phyloP scores from a whole-genome alignment of 2,888 invertebrate species.

The Habroteleia sp. region DNA sequence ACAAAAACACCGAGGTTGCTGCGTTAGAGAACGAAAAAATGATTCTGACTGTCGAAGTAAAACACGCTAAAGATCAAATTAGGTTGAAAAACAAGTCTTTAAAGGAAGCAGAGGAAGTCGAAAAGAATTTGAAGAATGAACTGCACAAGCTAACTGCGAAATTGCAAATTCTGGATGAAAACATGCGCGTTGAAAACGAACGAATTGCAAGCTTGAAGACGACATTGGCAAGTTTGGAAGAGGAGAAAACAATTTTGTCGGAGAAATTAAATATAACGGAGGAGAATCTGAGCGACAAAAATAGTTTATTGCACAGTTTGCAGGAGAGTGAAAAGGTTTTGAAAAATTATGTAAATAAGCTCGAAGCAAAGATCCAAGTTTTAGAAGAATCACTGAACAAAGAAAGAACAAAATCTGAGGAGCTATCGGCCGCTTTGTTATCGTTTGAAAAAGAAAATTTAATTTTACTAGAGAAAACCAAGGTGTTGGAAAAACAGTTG shows the following conservation, averaged over 20 bases:
- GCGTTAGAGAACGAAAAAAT: conserved; percentile 58
- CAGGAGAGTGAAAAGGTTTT: conserved; percentile 45
- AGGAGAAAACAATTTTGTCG: conserved; percentile 49
- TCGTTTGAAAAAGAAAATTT: conserved; percentile 36
- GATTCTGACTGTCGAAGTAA: conserved; percentile 53
- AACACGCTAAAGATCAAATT: conserved; percentile 58
- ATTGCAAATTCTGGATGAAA: conserved; percentile 52
- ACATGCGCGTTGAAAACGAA: conserved; percentile 28
- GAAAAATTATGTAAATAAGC: conserved; percentile 48
- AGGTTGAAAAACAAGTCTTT: conserved; percentile 57
- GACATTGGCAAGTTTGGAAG: conserved; percentile 32
- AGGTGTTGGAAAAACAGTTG: conserved; percentile 32
- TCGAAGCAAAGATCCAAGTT: conserved; percentile 34
- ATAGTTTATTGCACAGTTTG: conserved; percentile 4
- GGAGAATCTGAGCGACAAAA: conserved; percentile 45
- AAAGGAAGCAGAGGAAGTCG: conserved; percentile 44
- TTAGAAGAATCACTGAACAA: conserved; percentile 42
- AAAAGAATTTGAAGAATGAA: conserved; percentile 52
- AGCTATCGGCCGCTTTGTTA: conserved; percentile 18
- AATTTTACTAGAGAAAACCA: conserved; percentile 33
- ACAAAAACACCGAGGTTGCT: conserved; percentile 42
- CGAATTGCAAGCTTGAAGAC: conserved; percentile 19
- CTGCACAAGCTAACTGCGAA: conserved; percentile 47
- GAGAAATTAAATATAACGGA: conserved; percentile 48
- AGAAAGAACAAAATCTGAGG: conserved; percentile 42